phyloP scores from a whole-genome alignment of 2,888 invertebrate species.

The Gisinianus flammeolus region DNA sequence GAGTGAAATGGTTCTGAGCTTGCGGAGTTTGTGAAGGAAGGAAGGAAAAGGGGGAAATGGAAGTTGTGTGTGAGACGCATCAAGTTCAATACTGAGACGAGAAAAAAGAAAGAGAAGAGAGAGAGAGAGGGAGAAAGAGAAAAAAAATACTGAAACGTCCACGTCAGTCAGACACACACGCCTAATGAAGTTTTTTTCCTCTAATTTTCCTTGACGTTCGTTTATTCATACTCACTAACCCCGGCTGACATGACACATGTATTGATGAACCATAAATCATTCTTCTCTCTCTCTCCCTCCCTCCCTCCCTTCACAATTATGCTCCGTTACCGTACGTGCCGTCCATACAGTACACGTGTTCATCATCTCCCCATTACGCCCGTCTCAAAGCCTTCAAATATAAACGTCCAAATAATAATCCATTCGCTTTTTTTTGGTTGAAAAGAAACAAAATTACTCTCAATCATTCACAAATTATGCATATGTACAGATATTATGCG shows the following conservation, averaged over 20 bases:
- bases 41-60: not conserved
- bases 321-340: not conserved
- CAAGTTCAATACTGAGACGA: no score
- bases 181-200: slow-evolving; percentile 41
- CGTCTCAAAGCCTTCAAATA: not conserved
- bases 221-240: slow-evolving; percentile 23
- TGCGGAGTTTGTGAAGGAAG: not conserved
- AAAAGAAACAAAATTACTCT: no score
- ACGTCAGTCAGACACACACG: slow-evolving; percentile 21
- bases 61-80: no score
- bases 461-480: no score
- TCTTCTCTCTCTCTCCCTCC: not conserved
- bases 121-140: not conserved
- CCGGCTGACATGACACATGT: slow-evolving; percentile 32
- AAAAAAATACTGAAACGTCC: no score
- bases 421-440: no score
- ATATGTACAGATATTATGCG: no score
- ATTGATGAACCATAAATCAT: slow-evolving; percentile 44
- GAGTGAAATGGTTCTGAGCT: not conserved
- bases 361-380: not conserved
- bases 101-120: not conserved
- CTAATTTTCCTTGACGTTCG: slow-evolving; percentile 36
- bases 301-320: not conserved
- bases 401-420: no score
- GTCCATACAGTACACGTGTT: not conserved